phyloP scores from a whole-genome alignment of 1,140 invertebrate genomes.

The Ectropis grisescens region DNA sequence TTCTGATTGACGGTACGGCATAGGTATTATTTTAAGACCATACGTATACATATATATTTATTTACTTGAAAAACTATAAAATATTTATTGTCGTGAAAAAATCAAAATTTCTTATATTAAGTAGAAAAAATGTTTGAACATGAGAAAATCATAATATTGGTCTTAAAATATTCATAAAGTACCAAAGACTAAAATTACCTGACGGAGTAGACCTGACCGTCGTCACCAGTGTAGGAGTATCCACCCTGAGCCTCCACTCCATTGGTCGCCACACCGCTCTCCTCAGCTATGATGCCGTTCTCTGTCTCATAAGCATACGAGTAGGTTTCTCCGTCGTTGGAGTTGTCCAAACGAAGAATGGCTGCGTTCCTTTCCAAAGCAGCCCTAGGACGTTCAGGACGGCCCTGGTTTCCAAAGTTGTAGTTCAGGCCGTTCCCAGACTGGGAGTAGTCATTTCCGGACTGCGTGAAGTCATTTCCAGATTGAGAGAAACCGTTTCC shows the following conservation, averaged over 20 bases:
- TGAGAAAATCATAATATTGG: too few relatives aligned
- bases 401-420: background rate
- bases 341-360: conserved; percentile 39
- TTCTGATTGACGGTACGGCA: too few relatives aligned
- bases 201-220: conserved; percentile 70
- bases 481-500: background rate
- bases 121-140: too few relatives aligned
- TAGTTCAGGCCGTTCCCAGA: background rate
- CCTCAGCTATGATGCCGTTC: conserved; percentile 50
- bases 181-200: too few relatives aligned
- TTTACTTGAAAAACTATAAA: too few relatives aligned
- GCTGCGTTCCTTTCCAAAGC: conserved; percentile 47
- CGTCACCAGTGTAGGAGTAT: conserved; percentile 69
- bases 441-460: background rate
- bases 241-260: conserved; percentile 48
- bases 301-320: conserved; percentile 51
- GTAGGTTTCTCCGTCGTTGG: conserved; percentile 45
- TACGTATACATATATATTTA: too few relatives aligned
- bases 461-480: background rate
- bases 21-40: too few relatives aligned
- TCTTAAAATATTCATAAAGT: too few relatives aligned
- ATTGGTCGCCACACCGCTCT: conserved; percentile 45
- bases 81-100: too few relatives aligned
- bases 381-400: conserved; percentile 38
- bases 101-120: too few relatives aligned